Percentiles rank a stretch among this genome's conserved stretches.
Evolutionary conservation across 1,140 invertebrate species (phyloP).

Genomic region (Cyphomyrmex costatus): DNA sequence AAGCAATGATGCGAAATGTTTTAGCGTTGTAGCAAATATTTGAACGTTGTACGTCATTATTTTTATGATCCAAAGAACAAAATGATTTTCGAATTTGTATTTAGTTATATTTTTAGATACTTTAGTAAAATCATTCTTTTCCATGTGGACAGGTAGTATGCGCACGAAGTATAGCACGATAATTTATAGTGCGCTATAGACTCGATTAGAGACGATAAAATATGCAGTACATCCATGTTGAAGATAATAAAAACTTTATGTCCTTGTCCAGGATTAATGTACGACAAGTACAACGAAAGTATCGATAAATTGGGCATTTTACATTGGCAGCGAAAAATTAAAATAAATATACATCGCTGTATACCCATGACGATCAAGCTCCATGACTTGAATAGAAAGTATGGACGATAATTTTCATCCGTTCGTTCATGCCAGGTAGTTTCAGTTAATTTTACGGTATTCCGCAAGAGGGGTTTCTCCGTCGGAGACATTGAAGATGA

Average conservation of each 20-base stretch:
- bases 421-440: not conserved
- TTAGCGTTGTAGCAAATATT: too few species aligned
- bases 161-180: too few species aligned
- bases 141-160: not conserved
- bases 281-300: slow-evolving; percentile 12
- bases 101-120: too few species aligned
- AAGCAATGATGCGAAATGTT: too few species aligned
- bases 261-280: not conserved
- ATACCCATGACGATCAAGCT: not conserved
- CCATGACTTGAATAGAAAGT: slow-evolving; percentile 43
- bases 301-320: slow-evolving; percentile 47
- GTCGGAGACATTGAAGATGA: not conserved
- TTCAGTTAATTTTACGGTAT: slow-evolving; percentile 29
- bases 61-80: too few species aligned
- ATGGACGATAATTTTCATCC: slow-evolving; percentile 18
- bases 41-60: too few species aligned
- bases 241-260: not conserved
- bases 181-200: slow-evolving; percentile 4
- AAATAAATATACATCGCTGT: not conserved
- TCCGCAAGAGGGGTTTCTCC: not conserved
- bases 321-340: slow-evolving; percentile 20
- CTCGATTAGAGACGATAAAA: slow-evolving; percentile 30
- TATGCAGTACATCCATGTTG: not conserved
- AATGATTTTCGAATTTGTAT: too few species aligned
- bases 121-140: too few species aligned